phyloP scores from a whole-genome alignment of 2,888 invertebrate genomes.

The Andricus curvator region DNA sequence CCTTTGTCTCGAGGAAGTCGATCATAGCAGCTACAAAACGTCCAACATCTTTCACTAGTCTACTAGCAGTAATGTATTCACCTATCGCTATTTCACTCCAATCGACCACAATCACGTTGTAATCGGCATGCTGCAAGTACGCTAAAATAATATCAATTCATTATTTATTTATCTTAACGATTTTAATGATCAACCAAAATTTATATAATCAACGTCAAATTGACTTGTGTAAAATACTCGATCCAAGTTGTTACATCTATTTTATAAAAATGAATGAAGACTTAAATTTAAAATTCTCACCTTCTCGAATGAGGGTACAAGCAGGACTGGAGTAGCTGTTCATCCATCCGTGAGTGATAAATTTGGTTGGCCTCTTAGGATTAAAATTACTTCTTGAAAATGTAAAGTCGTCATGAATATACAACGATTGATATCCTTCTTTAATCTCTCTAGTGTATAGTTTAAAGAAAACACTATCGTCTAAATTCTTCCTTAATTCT shows the following conservation, averaged over 20 bases:
- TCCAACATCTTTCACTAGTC: conserved; percentile 60
- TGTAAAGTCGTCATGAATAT: conserved; percentile 53
- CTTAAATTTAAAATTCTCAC: conserved; percentile 54
- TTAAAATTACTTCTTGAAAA: conserved; percentile 62
- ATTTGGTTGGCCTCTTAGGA: conserved; percentile 61
- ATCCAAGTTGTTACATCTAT: neutral
- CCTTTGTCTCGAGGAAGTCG: conserved; percentile 62
- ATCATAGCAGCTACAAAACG: conserved; percentile 63
- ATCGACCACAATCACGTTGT: conserved; percentile 70
- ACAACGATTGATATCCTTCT: conserved; percentile 52
- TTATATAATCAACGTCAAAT: neutral
- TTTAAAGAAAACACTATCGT: conserved; percentile 60
- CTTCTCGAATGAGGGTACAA: conserved; percentile 63
- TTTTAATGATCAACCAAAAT: neutral
- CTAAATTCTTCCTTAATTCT: neutral
- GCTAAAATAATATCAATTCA: conserved; percentile 56
- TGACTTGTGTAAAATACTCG: no score
- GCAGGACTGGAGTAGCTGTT: conserved; percentile 57
- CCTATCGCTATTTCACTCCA: conserved; percentile 63
- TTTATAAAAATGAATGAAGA: neutral
- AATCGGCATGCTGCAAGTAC: conserved; percentile 62
- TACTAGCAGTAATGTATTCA: conserved; percentile 59
- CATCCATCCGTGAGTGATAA: conserved; percentile 71
- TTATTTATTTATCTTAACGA: neutral
- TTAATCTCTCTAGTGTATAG: conserved; percentile 60